Base-by-base conservation (phyloP, 2,797 vertebrate species). In the Glyptemys insculpta region DNA sequence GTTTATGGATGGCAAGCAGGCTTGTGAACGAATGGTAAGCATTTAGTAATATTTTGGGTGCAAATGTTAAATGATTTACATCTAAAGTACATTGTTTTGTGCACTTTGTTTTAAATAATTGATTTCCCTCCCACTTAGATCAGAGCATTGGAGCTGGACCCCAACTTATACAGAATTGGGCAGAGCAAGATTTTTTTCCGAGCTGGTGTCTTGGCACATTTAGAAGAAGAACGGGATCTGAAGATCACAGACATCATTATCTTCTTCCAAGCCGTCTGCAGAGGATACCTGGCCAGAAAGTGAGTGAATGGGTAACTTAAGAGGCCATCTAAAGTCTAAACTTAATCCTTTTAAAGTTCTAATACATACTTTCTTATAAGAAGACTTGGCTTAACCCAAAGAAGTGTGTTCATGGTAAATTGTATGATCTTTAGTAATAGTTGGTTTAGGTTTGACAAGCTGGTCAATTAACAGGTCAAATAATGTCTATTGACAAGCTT, bases 111-210 rank as follows among this genome's bases (percentile, higher is more conserved):
- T 91, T 88, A 89, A 95, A 3, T 85, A 83, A 50, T 0, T 0
- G 31, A 12, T 41, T 96, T 90, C 3, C 18, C 31, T 87, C 25
- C 90, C 72, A 50, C 79, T 81, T 87, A 99, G 99, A 99, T 99
- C 94, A 98, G 98, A 91, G 99, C 99, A 54, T 98, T 99, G 94
- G 99, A 99, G 96, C 95, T 99, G 97, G 99, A 99, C 92, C 99
- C 99, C 79, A 99, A 99, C 97, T 98, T 99, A 37, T 99, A 99
- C 97, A 98, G 99, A 83, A 99, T 99, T 49, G 99, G 99, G 90
- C 99, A 99, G 98, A 99, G 99, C 98, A 99, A 99, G 98, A 99
- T 99, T 97, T 99, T 99, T 98, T 99, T 99, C 98, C 99, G 99
- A 96, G 99, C 99, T 11, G 99, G 99, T 29, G 99, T 99, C 81